Base-by-base conservation (phyloP, 1,140 invertebrate species). In the Macrobrachium rosenbergii region DNA sequence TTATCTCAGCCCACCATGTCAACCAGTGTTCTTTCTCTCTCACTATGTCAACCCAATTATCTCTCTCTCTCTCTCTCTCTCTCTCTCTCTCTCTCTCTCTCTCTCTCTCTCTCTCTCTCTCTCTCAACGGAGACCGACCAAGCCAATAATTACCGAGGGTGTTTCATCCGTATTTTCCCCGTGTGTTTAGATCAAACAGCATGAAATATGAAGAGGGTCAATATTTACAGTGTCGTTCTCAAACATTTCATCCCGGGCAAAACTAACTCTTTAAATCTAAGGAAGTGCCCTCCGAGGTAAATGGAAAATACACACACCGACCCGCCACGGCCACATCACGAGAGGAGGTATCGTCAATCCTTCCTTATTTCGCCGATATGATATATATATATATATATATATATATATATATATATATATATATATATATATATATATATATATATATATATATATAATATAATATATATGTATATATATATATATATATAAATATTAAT, bases 291-390 rank as follows among this genome's bases (percentile, higher is more conserved):
- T 84, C 19, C 28, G 14, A 37, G 73, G 82, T 28, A 78, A 77
- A 84, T 84, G 69, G 82, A 84, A 83, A 84, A 63, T 73, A 85
- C 83, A 85, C 83, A 84, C 73, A 52, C 52, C 52, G 8, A 52
- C 52, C 52, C 52, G 52, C 52, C 5, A 8, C 8, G 52, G 52
- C 52, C 52, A 52, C 52, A 52, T 52, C 52, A 52, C 52, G 8
- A 52, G 52, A 52, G 28, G 28, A 37, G 52, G 23, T 58, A 78
- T 75, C 43, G 23, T 62, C 82, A 62, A 37, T 72, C 43, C 82
- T 62, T 59, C 73, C 82, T 64, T 73, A 83, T 73, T 76, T 60
- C 75, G 59, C 75, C 82, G 75, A n/a, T n/a, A n/a, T n/a, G 58
- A 77, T 75, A 64, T 60, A 84, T 59, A 76, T 75, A 84, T 43